A percentile compares a stretch with the other conserved stretches of the same genome.
phyloP scores from a whole-genome alignment of 2,797 vertebrate genomes.

The Gymnothorax javanicus region DNA sequence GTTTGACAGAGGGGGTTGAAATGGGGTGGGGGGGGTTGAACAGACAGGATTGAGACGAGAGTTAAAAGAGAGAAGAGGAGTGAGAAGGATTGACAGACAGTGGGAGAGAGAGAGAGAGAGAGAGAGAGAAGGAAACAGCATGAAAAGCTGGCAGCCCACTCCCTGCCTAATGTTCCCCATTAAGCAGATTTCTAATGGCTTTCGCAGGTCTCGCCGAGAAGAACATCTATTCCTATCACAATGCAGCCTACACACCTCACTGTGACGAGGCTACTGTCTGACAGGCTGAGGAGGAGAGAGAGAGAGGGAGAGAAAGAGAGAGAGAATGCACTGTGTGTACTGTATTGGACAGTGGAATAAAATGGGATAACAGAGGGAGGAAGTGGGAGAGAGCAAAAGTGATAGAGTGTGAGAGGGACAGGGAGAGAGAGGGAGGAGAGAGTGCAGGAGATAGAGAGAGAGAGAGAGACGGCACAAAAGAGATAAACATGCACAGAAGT shows the following conservation, averaged over 20 bases:
- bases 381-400: constrained; percentile 45
- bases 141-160: constrained; percentile 74
- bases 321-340: background rate
- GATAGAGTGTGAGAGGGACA: constrained; percentile 34
- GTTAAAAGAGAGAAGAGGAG: constrained; percentile 32
- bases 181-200: constrained; percentile 78
- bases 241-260: constrained; percentile 77
- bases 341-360: background rate
- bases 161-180: constrained; percentile 77
- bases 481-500: too few relatives aligned
- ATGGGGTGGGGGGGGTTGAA: constrained; percentile 39
- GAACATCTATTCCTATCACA: constrained; percentile 83
- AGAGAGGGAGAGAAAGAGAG: constrained; percentile 41
- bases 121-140: constrained; percentile 57
- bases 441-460: background rate
- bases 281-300: constrained; percentile 54
- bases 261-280: constrained; percentile 55
- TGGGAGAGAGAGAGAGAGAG: constrained; percentile 50
- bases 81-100: constrained; percentile 60
- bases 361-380: constrained; percentile 28
- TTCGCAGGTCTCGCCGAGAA: constrained; percentile 77
- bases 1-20: constrained; percentile 36
- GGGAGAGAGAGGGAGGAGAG: constrained; percentile 47
- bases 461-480: background rate
- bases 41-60: constrained; percentile 20